Conservation (phyloP, 2,888 invertebrate species). For the Hylaea fasciaria region DNA sequence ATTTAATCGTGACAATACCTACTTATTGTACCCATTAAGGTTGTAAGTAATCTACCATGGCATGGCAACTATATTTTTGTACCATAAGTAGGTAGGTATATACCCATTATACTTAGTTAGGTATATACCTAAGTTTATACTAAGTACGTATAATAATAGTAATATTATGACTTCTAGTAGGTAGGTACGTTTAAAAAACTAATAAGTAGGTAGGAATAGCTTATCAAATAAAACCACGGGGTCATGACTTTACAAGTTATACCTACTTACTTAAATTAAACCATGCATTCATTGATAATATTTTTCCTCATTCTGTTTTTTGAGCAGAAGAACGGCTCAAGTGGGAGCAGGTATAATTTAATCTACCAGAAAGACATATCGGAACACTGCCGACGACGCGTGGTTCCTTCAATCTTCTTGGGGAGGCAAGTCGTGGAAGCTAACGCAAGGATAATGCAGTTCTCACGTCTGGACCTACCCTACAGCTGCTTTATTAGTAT, state of each 20-base stretch:
- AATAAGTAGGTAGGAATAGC: too few relatives aligned
- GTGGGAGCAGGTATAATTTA: constrained; percentile 44
- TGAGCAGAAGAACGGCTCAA: constrained; percentile 1
- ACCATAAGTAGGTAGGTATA: too few relatives aligned
- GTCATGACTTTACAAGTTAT: constrained; percentile 6
- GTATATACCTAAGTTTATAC: too few relatives aligned
- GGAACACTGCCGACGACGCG: constrained; percentile 70
- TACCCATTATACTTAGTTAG: too few relatives aligned
- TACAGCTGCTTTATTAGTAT: constrained; percentile 73
- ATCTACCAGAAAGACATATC: constrained; percentile 70
- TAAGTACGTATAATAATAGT: too few relatives aligned
- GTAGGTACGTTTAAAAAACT: background rate
- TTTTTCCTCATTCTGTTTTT: constrained; percentile 11
- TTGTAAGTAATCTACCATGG: too few relatives aligned
- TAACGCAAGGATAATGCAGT: constrained; percentile 67
- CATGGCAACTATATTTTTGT: too few relatives aligned
- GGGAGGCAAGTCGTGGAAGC: constrained; percentile 66
- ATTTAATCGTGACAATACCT: too few relatives aligned
- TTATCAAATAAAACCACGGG: constrained; percentile 14
- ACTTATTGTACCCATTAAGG: too few relatives aligned
- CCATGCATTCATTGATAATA: constrained; percentile 14
- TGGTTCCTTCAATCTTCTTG: constrained; percentile 72
- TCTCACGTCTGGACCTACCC: constrained; percentile 66
- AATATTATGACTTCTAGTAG: too few relatives aligned
- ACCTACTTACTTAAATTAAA: too few relatives aligned